Evolutionary conservation across 1,140 invertebrate species (phyloP).

Genomic region (Grapholita molesta): DNA sequence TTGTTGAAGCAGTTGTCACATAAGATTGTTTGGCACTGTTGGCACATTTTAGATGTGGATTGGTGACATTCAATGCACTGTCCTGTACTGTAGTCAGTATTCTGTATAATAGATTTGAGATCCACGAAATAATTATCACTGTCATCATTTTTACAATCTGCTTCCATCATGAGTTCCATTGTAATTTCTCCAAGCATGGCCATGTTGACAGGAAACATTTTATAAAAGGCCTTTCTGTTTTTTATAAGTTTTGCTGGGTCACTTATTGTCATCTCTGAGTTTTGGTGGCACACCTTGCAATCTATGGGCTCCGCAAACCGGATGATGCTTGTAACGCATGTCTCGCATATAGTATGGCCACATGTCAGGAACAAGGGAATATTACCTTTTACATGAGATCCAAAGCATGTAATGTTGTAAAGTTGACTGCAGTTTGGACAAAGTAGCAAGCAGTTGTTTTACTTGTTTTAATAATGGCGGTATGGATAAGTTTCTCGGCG

Average conservation of each 20-base stretch:
- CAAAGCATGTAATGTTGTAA: conserved; percentile 45
- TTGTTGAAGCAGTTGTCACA: conserved; percentile 8
- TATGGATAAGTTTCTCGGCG: too few species aligned
- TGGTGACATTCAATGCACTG: not conserved
- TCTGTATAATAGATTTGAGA: conserved; percentile 2
- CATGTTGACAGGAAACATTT: conserved; percentile 58
- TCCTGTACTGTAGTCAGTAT: not conserved
- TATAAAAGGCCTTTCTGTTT: conserved; percentile 45
- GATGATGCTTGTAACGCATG: conserved; percentile 56
- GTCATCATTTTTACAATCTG: not conserved
- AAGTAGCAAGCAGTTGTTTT: too few species aligned
- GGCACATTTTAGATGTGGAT: not conserved
- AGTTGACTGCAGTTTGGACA: conserved; percentile 66
- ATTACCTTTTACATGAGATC: conserved; percentile 37
- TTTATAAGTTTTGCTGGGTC: conserved; percentile 34
- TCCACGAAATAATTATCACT: conserved; percentile 3
- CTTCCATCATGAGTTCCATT: conserved; percentile 27
- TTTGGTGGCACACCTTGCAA: conserved; percentile 60
- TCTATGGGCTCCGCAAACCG: conserved; percentile 55
- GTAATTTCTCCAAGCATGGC: conserved; percentile 56
- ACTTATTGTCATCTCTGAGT: conserved; percentile 35
- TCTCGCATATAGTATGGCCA: conserved; percentile 68
- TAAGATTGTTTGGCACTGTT: conserved; percentile 5
- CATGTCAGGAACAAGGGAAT: conserved; percentile 62
- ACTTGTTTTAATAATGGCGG: too few species aligned